These are phyloP conservation scores for Eristalis pertinax DNA, from an alignment of 2,888 invertebrate species.

Conservation along the genomic window DNA sequence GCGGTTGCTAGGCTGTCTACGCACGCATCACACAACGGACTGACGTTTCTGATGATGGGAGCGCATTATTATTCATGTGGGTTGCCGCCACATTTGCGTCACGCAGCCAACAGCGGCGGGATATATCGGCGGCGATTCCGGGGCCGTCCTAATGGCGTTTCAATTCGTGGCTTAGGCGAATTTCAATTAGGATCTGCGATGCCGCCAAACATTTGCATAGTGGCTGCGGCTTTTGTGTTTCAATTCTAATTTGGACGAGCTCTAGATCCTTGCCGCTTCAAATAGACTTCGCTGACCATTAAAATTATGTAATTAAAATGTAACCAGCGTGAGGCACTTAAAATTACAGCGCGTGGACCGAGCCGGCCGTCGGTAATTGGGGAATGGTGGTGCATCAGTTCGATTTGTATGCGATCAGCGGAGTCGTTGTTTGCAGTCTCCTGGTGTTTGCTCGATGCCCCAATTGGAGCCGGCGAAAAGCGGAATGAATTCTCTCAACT, in stretches of 20 bases:
- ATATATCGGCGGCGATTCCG: slow-evolving; percentile 11
- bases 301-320: slow-evolving; percentile 50
- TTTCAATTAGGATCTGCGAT: slow-evolving; percentile 64
- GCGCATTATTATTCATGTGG: slow-evolving; percentile 62
- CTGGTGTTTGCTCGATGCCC: background rate
- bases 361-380: slow-evolving; percentile 22
- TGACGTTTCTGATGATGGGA: background rate
- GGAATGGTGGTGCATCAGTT: slow-evolving; percentile 18
- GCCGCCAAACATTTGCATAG: slow-evolving; percentile 63
- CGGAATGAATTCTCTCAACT: background rate
- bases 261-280: background rate
- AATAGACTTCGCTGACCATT: background rate
- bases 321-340: background rate
- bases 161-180: slow-evolving; percentile 53
- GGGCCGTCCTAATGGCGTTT: slow-evolving; percentile 47
- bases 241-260: slow-evolving; percentile 7
- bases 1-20: background rate
- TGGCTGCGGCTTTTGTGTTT: slow-evolving; percentile 27
- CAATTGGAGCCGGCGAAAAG: background rate
- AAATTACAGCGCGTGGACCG: slow-evolving; percentile 50
- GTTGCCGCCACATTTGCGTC: slow-evolving; percentile 34
- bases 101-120: slow-evolving; percentile 9
- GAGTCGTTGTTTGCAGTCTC: background rate
- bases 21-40: slow-evolving; percentile 5
- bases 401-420: slow-evolving; percentile 32